Percentiles rank a stretch among this genome's conserved stretches.
Conservation (phyloP, 2,113 vertebrate species). For the Empidonax traillii region DNA sequence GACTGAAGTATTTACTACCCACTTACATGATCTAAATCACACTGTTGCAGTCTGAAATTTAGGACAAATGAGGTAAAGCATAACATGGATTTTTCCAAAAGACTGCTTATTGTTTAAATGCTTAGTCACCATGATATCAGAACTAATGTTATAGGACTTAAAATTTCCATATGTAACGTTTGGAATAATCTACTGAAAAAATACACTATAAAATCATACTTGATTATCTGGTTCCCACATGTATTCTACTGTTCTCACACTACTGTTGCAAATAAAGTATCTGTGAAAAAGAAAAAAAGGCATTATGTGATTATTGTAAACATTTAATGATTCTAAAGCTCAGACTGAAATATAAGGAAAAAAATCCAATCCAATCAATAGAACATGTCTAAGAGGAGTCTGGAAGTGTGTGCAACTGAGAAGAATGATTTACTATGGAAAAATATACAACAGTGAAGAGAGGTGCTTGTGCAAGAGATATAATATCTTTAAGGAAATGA, state of each 20-base stretch:
- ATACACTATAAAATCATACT: not conserved
- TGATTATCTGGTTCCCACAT: not conserved
- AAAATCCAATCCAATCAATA: not conserved
- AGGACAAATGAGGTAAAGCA: slow-evolving; percentile 50
- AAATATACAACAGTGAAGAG: not conserved
- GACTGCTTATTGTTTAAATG: slow-evolving; percentile 55
- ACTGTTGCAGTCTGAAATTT: slow-evolving; percentile 37
- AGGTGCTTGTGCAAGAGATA: not conserved
- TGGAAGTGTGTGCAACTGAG: not conserved
- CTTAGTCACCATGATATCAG: slow-evolving; percentile 26
- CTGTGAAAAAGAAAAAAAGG: not conserved
- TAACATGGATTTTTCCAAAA: slow-evolving; percentile 34
- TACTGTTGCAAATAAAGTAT: slow-evolving; percentile 69
- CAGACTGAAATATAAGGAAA: not conserved
- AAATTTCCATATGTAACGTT: slow-evolving; percentile 47
- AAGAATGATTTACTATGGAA: not conserved
- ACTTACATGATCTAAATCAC: slow-evolving; percentile 24
- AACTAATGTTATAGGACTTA: slow-evolving; percentile 58
- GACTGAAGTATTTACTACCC: slow-evolving; percentile 28
- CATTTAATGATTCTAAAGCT: not conserved
- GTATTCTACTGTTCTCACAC: slow-evolving; percentile 48
- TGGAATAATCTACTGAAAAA: slow-evolving; percentile 67
- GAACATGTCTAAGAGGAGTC: not conserved
- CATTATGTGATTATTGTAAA: not conserved
- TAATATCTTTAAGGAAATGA: not conserved